Conservation (phyloP, 2,888 invertebrate genomes). For the Habrosyne pyritoides region DNA sequence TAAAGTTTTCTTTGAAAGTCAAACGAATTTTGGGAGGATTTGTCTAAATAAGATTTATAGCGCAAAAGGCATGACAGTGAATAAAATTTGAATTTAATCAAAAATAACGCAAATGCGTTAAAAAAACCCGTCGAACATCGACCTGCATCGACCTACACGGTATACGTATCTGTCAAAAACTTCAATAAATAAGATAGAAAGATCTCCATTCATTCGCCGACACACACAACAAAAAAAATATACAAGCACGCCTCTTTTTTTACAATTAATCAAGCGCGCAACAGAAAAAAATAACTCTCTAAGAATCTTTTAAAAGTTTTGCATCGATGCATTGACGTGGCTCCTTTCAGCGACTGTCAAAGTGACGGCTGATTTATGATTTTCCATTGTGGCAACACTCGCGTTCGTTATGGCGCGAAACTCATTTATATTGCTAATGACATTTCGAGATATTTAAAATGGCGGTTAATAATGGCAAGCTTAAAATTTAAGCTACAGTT, state of each 20-base stretch:
- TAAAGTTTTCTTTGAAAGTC: too few relatives aligned
- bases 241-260: conserved; percentile 54
- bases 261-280: conserved; percentile 69
- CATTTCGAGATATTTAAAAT: conserved; percentile 73
- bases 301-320: conserved; percentile 70
- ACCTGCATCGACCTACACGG: not conserved
- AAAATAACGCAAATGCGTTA: not conserved
- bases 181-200: conserved; percentile 28
- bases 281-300: conserved; percentile 50
- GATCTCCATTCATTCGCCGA: conserved; percentile 48
- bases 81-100: not conserved
- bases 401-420: conserved; percentile 77
- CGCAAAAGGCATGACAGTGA: too few relatives aligned
- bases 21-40: too few relatives aligned
- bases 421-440: conserved; percentile 78
- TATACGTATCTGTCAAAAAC: conserved; percentile 31
- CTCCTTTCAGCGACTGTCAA: conserved; percentile 79
- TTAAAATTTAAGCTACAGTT: conserved; percentile 49
- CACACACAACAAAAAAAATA: conserved; percentile 33
- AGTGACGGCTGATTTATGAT: conserved; percentile 80
- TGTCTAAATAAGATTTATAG: too few relatives aligned
- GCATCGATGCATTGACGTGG: conserved; percentile 78
- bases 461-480: conserved; percentile 55
- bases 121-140: not conserved
- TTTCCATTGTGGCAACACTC: conserved; percentile 74